phyloP scores from a whole-genome alignment of 2,888 invertebrate genomes.

The Eremobia ochroleuca region DNA sequence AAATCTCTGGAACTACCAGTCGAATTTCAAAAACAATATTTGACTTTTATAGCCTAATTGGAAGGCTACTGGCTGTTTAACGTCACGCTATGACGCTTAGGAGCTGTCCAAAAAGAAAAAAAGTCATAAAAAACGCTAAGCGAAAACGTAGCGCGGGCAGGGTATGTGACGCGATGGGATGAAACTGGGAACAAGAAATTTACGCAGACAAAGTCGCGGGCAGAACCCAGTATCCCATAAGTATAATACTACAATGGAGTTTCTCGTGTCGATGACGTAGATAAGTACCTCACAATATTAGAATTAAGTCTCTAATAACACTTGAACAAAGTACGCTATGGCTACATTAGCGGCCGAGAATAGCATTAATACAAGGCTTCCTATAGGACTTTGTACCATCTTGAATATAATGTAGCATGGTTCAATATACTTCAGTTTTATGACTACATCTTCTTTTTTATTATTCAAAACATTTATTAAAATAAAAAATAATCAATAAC shows the following conservation, averaged over 20 bases:
- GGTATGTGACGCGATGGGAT: neutral
- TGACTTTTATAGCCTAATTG: neutral
- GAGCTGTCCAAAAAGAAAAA: neutral
- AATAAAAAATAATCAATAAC: no score
- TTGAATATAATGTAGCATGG: conserved; percentile 34
- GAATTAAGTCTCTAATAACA: conserved; percentile 27
- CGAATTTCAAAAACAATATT: neutral
- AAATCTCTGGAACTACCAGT: neutral
- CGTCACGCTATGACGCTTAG: neutral
- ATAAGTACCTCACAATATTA: conserved; percentile 21
- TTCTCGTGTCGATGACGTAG: conserved; percentile 16
- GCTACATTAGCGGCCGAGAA: conserved; percentile 14
- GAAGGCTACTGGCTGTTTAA: neutral
- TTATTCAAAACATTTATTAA: no score
- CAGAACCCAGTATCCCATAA: neutral
- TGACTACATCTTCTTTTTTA: no score
- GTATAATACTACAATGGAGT: neutral
- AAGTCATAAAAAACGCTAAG: neutral
- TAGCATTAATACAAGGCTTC: conserved; percentile 43
- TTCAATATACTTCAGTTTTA: conserved; percentile 37
- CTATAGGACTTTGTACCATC: conserved; percentile 28
- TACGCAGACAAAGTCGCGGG: neutral
- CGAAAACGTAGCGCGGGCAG: neutral
- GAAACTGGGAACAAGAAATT: neutral
- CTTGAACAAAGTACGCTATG: conserved; percentile 43